Base-by-base conservation (phyloP, 1,140 invertebrate genomes). In the Drosophila kohkoa region DNA sequence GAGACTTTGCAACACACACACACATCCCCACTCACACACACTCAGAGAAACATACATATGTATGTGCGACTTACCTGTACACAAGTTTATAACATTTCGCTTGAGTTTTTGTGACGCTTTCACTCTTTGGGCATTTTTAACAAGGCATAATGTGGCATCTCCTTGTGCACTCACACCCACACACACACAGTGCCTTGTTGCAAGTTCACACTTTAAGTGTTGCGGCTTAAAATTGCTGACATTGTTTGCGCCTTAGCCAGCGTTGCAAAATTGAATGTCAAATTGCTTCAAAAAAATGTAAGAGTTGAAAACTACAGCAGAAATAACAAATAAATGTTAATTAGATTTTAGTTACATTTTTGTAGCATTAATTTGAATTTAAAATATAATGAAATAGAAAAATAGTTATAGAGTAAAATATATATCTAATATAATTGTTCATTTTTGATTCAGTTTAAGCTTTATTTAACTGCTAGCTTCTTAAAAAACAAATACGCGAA, bases 71-170 rank as follows among this genome's bases (percentile, higher is more conserved):
- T 28, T 20, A 30, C 16, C n/a, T 10, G 46, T 32, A 3, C 35
- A 54, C 38, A 45, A 46, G 1, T 51, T 43, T 13, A 59, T 28
- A 55, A 57, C 41, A 54, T 28, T 68, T 43, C 13, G 48, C 57
- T 32, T 60, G 49, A 74, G 49, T 73, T 16, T 67, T 65, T 73
- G 62, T 43, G 68, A 8, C 46, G 43, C 73, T 66, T 51, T 60
- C 58, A 69, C 68, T 66, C 77, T 79, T 83, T 83, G 66, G 77
- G 85, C 64, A 83, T 83, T 88, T 88, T 89, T 80, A 88, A 87
- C 83, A 80, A 82, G 85, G 70, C 85, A 73, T 76, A 75, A 76
- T 82, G 60, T 52, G 63, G 65, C 60, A 77, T 49, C 2, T 25
- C 20, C 20, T 25, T 25, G 20, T 25, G 20, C 25, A 46, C 45